These are phyloP conservation scores for Cossypha niveicapilla DNA, from an alignment of 2,797 vertebrate species.

Conservation along the genomic window DNA sequence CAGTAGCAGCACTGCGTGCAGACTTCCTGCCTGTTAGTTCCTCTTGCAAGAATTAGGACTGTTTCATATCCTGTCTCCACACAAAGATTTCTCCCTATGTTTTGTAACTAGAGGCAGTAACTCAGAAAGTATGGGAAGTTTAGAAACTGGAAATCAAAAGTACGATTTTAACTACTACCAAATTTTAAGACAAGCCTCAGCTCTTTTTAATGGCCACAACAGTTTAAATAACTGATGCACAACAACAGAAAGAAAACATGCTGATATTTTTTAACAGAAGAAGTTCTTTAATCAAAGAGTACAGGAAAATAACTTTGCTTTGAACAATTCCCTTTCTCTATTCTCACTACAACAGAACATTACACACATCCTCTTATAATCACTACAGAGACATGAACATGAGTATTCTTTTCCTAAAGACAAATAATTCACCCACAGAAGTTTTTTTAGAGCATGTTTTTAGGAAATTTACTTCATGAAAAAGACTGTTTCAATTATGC, in stretches of 20 bases:
- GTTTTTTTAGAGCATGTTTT: background rate
- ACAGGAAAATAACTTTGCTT: background rate
- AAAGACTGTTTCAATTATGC: background rate
- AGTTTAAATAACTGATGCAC: background rate
- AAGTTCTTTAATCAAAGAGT: background rate
- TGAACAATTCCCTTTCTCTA: background rate
- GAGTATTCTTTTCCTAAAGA: background rate
- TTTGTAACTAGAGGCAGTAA: background rate
- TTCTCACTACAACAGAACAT: background rate
- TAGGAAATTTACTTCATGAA: background rate
- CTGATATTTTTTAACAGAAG: background rate
- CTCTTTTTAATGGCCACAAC: background rate
- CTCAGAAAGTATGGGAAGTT: background rate
- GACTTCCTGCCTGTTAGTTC: background rate
- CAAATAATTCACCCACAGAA: background rate
- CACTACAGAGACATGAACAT: background rate
- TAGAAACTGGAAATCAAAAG: background rate
- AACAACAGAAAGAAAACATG: background rate
- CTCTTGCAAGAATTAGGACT: background rate
- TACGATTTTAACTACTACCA: background rate
- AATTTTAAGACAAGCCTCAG: background rate
- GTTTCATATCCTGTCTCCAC: background rate
- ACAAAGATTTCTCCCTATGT: background rate
- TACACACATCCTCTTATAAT: background rate
- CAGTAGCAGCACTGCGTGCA: background rate